A percentile compares a stretch with the other conserved stretches of the same genome.
Conservation (phyloP, 2,888 invertebrate species). For the Pharmacophagus antenor region DNA sequence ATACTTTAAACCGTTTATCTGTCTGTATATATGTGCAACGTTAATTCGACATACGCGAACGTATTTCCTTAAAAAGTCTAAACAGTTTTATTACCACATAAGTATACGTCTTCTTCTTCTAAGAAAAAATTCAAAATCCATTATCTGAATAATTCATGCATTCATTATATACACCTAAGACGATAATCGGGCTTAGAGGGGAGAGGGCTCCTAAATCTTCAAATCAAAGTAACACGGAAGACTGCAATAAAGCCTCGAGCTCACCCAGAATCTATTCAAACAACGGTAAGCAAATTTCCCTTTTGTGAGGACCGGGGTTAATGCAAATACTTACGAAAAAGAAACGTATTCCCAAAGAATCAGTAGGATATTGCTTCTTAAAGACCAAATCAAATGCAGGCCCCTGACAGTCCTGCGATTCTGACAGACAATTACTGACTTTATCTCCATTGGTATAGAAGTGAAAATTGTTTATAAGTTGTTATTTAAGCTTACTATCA, state of each 20-base stretch:
- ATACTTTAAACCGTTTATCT: no score
- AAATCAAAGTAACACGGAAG: slow-evolving; percentile 36
- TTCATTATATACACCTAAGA: slow-evolving; percentile 16
- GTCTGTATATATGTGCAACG: no score
- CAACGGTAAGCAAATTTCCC: slow-evolving; percentile 57
- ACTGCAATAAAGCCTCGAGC: slow-evolving; percentile 46
- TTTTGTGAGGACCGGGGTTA: slow-evolving; percentile 57
- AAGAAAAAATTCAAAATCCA: neutral
- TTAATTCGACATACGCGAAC: no score
- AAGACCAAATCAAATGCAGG: slow-evolving; percentile 58
- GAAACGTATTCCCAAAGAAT: slow-evolving; percentile 59
- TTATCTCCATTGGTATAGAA: slow-evolving; percentile 32
- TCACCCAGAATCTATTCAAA: slow-evolving; percentile 51
- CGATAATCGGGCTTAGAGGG: slow-evolving; percentile 17
- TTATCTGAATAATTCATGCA: slow-evolving; percentile 19
- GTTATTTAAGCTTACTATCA: slow-evolving; percentile 53
- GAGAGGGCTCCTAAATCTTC: slow-evolving; percentile 31
- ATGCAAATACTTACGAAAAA: slow-evolving; percentile 59
- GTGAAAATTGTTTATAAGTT: slow-evolving; percentile 30
- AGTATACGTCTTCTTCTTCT: neutral
- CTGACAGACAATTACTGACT: slow-evolving; percentile 33
- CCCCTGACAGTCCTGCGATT: slow-evolving; percentile 33
- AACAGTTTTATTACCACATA: no score
- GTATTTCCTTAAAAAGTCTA: no score
- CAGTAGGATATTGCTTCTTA: slow-evolving; percentile 57